phyloP scores from a whole-genome alignment of 2,113 vertebrate species.

The Chauna torquata region DNA sequence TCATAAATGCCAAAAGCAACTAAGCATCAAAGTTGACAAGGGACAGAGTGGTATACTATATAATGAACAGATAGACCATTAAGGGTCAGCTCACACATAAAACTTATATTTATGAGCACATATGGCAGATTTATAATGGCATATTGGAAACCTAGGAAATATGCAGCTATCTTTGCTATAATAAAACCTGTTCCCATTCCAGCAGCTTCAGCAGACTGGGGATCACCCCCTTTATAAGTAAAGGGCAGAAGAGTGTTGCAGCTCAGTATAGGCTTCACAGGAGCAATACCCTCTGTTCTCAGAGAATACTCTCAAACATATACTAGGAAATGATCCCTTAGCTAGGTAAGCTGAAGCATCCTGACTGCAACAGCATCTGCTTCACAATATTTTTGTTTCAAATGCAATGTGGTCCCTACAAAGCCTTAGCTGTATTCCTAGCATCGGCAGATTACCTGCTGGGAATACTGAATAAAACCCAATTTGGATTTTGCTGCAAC shows the following conservation, averaged over 20 bases:
- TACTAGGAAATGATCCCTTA: neutral
- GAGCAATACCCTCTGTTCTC: neutral
- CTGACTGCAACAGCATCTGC: neutral
- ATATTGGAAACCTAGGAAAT: neutral
- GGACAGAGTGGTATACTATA: neutral
- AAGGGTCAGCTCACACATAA: conserved; percentile 2
- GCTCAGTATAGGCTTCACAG: neutral
- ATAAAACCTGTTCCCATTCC: neutral
- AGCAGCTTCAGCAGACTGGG: neutral
- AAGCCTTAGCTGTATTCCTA: neutral
- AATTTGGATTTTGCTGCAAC: neutral
- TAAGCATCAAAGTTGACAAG: conserved; percentile 9
- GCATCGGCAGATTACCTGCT: conserved; percentile 25
- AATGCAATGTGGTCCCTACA: neutral
- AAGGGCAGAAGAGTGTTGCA: neutral
- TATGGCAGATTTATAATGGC: conserved; percentile 14
- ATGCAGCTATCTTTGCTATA: neutral
- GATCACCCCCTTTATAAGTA: neutral
- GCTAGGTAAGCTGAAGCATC: neutral
- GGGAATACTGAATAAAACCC: conserved; percentile 17
- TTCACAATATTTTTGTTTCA: neutral
- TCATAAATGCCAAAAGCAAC: conserved; percentile 33
- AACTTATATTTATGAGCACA: conserved; percentile 20
- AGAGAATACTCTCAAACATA: neutral
- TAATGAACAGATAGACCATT: neutral